Evolutionary conservation across 2,797 vertebrate genomes (phyloP).

Genomic region (Acrocephalus scirpaceus): DNA sequence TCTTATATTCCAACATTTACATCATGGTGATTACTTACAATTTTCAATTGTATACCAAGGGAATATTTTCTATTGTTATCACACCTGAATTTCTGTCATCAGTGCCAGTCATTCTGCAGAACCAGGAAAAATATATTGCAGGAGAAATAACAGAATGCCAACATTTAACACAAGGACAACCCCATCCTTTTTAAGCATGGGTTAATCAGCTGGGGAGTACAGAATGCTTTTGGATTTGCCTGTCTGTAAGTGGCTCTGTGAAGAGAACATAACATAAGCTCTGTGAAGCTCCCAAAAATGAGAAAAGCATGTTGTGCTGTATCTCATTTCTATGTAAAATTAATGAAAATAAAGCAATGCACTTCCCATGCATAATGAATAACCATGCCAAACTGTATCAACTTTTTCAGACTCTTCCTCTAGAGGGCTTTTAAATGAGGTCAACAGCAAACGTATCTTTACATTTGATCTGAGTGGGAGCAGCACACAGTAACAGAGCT

Average conservation of each 20-base stretch:
- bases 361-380: constrained; percentile 73
- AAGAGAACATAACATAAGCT: background rate
- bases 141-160: constrained; percentile 34
- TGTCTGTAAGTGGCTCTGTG: background rate
- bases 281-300: constrained; percentile 31
- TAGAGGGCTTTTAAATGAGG: constrained; percentile 72
- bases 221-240: constrained; percentile 31
- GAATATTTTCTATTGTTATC: background rate
- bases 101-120: constrained; percentile 15
- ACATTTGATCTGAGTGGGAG: constrained; percentile 42
- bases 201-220: constrained; percentile 20
- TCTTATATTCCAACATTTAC: background rate
- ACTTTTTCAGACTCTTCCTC: constrained; percentile 66
- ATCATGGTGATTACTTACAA: background rate
- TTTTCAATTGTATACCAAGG: background rate
- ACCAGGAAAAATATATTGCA: constrained; percentile 8
- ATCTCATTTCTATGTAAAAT: constrained; percentile 71
- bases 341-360: constrained; percentile 72
- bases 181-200: constrained; percentile 29
- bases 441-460: constrained; percentile 67
- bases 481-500: constrained; percentile 32
- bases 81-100: constrained; percentile 26
- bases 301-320: constrained; percentile 23
- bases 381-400: constrained; percentile 63
- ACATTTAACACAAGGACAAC: constrained; percentile 38